Evolutionary conservation across 2,888 invertebrate genomes (phyloP), one percentile per base, ranked within the genome.

Genomic region (Diarsia brunnea): DNA sequence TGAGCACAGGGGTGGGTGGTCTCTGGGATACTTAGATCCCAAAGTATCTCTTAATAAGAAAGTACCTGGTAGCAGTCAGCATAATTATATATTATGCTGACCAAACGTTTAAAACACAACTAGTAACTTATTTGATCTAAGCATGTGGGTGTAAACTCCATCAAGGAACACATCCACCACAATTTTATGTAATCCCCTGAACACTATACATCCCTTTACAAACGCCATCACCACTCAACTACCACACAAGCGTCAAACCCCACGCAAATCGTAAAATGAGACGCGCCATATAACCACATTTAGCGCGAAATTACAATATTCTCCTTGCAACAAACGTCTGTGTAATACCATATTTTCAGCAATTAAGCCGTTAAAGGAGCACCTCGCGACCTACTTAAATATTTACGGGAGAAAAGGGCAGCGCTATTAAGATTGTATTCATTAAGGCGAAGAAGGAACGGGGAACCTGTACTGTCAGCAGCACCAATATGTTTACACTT

Each of bases 321-420:
- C 69, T 53, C 66, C n/a, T 38, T 49, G 43, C 70, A 68, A 69
- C 77, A 75, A 78, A 78, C 63, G 78, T 78, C 75, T 84, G 75
- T 70, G 87, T 88, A 90, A 89, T 85, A 83, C 87, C 89, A 89
- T 93, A 93, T 93, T 93, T 92, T 89, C 76, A 87, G 89, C 92
- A 93, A 94, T 94, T 92, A 95, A 94, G 92, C 89, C 84, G 89
- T 94, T 93, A 90, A 90, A 90, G 90, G 84, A 87, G 86, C 90
- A 90, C 92, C 91, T 91, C 90, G 89, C 90, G 91, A 89, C 90
- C 92, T 93, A 90, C 93, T 94, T 94, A 94, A 95, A 95, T 93
- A 95, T 95, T 95, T 92, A 93, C 91, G 88, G 87, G 87, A 89
- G 91, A 91, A 94, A 91, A 92, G 92, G 93, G 90, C 91, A 90